A percentile compares a stretch with the other conserved stretches of the same genome.
Evolutionary conservation across 2,113 vertebrate species (phyloP).

Genomic region (Ictidomys tridecemlineatus): DNA sequence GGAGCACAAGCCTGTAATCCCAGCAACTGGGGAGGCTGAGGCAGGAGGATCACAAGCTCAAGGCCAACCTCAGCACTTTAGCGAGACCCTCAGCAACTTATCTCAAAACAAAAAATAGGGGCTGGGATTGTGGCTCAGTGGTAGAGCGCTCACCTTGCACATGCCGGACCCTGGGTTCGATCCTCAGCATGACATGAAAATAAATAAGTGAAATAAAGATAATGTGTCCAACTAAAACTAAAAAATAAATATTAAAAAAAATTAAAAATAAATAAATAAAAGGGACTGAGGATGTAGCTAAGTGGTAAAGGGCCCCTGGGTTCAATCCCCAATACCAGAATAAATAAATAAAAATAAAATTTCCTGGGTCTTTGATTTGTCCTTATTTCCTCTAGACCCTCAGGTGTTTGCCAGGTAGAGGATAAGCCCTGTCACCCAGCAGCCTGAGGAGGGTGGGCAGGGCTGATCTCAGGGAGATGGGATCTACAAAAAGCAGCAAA

Average conservation of each 20-base stretch:
- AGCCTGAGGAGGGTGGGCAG: neutral
- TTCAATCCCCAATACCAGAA: neutral
- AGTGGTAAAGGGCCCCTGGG: neutral
- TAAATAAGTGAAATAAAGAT: neutral
- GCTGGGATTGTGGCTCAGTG: neutral
- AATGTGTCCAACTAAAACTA: too few species aligned
- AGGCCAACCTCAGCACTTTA: neutral
- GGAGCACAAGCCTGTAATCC: neutral
- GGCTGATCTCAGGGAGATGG: constrained; percentile 4
- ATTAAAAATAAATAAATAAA: neutral
- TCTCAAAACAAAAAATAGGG: neutral
- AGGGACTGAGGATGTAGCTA: neutral
- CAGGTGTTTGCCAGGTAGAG: neutral
- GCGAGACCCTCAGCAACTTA: neutral
- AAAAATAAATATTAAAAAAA: too few species aligned
- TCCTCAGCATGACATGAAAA: neutral
- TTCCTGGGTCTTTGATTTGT: neutral
- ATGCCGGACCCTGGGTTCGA: neutral
- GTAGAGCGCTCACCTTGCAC: neutral
- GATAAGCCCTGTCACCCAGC: neutral
- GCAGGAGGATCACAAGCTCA: neutral
- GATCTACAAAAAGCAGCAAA: constrained; percentile 78
- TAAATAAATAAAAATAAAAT: neutral
- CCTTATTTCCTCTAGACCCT: constrained; percentile 3
- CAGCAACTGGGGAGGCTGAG: neutral